Evolutionary conservation across 1,140 invertebrate genomes (phyloP).

Genomic region (Homalodisca vitripennis): DNA sequence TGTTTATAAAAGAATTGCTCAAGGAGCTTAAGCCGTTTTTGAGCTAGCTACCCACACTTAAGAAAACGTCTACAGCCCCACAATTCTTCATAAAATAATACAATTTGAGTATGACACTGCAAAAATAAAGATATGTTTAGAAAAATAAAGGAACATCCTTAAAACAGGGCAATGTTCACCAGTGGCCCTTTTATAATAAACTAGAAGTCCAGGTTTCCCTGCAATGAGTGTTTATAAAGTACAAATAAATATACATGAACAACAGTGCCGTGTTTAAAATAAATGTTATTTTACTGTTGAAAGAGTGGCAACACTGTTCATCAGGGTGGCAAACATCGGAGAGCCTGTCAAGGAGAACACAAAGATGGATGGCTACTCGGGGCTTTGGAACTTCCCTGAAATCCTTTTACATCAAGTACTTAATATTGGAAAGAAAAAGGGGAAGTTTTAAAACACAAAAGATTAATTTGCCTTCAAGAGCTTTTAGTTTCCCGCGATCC

Average conservation of each 20-base stretch:
- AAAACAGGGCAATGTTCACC: too few species aligned
- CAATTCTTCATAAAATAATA: too few species aligned
- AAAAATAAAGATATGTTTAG: too few species aligned
- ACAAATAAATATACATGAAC: background rate
- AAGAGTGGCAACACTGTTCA: background rate
- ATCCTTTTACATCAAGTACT: constrained; percentile 12
- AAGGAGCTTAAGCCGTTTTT: too few species aligned
- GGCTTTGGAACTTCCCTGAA: background rate
- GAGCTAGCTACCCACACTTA: too few species aligned
- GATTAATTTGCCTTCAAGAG: too few species aligned
- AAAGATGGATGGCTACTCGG: constrained; percentile 12
- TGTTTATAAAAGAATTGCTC: too few species aligned
- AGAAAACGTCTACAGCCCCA: too few species aligned
- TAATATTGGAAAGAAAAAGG: constrained; percentile 4
- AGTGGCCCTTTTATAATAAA: background rate
- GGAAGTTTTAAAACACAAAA: constrained; percentile 15
- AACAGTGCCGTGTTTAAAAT: background rate
- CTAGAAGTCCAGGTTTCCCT: background rate
- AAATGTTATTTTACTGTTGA: background rate
- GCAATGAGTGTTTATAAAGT: background rate
- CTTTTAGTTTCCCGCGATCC: too few species aligned
- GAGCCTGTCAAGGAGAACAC: background rate
- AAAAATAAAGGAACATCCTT: too few species aligned
- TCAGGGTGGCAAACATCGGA: background rate
- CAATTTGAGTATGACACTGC: too few species aligned